A percentile compares a stretch with the other conserved stretches of the same genome.
phyloP scores from a whole-genome alignment of 2,888 invertebrate genomes.

The Formica aserva region DNA sequence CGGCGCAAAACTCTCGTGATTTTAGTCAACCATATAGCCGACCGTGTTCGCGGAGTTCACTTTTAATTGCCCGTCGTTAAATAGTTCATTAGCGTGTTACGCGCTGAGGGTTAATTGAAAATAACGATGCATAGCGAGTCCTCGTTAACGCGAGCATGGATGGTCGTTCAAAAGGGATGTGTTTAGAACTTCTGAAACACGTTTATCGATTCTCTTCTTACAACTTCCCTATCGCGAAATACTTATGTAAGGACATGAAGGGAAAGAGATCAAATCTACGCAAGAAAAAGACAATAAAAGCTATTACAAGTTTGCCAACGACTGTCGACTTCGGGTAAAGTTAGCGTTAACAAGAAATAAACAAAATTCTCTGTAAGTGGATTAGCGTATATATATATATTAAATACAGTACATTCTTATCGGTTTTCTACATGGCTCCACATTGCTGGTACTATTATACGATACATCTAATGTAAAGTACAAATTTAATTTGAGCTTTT shows the following conservation, averaged over 20 bases:
- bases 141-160: conserved; percentile 7
- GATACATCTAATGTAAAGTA: background rate
- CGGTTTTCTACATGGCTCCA: background rate
- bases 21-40: background rate
- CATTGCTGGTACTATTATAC: background rate
- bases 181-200: conserved; percentile 16
- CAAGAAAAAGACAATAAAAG: background rate
- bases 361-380: conserved; percentile 22
- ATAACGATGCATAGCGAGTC: conserved; percentile 25
- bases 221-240: background rate
- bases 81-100: conserved; percentile 42
- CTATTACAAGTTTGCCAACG: conserved; percentile 9
- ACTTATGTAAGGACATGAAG: background rate
- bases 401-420: conserved; percentile 15
- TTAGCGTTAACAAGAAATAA: conserved; percentile 30
- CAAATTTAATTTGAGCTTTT: conserved; percentile 11
- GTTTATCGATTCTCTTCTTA: background rate
- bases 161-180: background rate
- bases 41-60: conserved; percentile 11
- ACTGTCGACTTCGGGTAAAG: conserved; percentile 2
- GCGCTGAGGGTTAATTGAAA: conserved; percentile 32
- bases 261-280: background rate
- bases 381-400: conserved; percentile 16
- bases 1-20: conserved; percentile 43
- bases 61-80: conserved; percentile 47